phyloP scores from a whole-genome alignment of 2,113 vertebrate species.

The Colinus virginianus region DNA sequence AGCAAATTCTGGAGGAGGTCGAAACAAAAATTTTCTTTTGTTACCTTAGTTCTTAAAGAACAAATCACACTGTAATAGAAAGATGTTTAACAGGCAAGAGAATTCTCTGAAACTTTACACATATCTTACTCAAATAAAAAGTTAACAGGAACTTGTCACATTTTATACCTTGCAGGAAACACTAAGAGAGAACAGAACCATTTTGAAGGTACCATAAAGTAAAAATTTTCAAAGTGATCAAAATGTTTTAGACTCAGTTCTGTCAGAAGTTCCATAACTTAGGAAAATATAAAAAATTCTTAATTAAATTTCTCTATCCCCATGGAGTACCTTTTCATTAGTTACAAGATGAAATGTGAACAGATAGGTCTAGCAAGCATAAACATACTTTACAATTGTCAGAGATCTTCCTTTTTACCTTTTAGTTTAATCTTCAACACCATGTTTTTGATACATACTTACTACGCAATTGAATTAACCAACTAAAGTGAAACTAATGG shows the following conservation, averaged over 20 bases:
- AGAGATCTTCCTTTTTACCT: neutral
- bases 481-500: neutral
- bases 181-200: neutral
- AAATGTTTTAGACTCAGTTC: neutral
- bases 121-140: neutral
- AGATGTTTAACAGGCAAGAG: conserved; percentile 13
- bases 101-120: conserved; percentile 17
- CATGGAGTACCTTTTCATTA: neutral
- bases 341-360: neutral
- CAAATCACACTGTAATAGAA: conserved; percentile 6
- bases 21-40: conserved; percentile 58
- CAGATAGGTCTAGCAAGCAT: neutral
- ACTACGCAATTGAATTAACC: neutral
- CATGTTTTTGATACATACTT: neutral
- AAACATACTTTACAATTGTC: neutral
- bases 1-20: conserved; percentile 52
- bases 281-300: neutral
- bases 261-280: neutral
- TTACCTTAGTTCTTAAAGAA: conserved; percentile 45
- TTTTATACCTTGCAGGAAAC: conserved; percentile 6
- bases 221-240: neutral
- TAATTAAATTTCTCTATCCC: neutral
- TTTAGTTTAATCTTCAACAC: neutral
- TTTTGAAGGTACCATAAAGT: neutral
- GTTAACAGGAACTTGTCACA: neutral